phyloP scores from a whole-genome alignment of 2,797 vertebrate species.

The Triplophysa bombifrons region DNA sequence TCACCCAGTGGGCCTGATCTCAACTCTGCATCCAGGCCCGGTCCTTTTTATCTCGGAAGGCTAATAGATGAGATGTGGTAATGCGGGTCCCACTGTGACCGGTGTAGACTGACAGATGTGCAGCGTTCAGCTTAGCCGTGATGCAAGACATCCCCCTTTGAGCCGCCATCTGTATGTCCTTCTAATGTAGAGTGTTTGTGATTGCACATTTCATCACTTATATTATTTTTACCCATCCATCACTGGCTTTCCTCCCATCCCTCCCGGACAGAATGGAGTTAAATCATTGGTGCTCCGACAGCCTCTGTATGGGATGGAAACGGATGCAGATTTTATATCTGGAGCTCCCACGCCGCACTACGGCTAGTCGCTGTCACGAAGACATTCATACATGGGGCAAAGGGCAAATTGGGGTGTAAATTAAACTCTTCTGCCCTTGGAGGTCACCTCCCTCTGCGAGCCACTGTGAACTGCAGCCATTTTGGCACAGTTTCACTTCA shows the following conservation, averaged over 20 bases:
- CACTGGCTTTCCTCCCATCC: slow-evolving; percentile 6
- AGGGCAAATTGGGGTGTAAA: slow-evolving; percentile 36
- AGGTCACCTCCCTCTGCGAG: slow-evolving; percentile 32
- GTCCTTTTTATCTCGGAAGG: slow-evolving; percentile 59
- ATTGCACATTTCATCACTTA: slow-evolving; percentile 39
- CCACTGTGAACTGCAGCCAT: slow-evolving; percentile 25
- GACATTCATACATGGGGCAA: slow-evolving; percentile 24
- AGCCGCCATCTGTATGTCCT: slow-evolving; percentile 66
- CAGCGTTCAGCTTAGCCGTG: slow-evolving; percentile 59
- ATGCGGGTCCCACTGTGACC: slow-evolving; percentile 61
- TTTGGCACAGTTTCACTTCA: slow-evolving; percentile 27
- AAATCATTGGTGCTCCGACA: slow-evolving; percentile 34
- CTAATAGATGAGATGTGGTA: slow-evolving; percentile 59
- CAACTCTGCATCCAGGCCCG: slow-evolving; percentile 32
- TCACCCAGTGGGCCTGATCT: slow-evolving; percentile 41
- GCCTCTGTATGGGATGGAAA: slow-evolving; percentile 3
- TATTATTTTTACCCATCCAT: slow-evolving; percentile 32
- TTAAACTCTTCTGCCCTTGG: slow-evolving; percentile 19
- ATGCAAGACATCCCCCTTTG: slow-evolving; percentile 55
- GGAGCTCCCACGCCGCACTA: not conserved
- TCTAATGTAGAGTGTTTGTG: slow-evolving; percentile 50
- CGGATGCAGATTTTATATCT: not conserved
- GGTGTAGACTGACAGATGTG: slow-evolving; percentile 63
- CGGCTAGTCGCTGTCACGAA: slow-evolving; percentile 10
- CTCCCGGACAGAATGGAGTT: not conserved